A percentile compares a stretch with the other conserved stretches of the same genome.
Conservation (phyloP, 1,140 invertebrate genomes). For the Bombus balteatus region DNA sequence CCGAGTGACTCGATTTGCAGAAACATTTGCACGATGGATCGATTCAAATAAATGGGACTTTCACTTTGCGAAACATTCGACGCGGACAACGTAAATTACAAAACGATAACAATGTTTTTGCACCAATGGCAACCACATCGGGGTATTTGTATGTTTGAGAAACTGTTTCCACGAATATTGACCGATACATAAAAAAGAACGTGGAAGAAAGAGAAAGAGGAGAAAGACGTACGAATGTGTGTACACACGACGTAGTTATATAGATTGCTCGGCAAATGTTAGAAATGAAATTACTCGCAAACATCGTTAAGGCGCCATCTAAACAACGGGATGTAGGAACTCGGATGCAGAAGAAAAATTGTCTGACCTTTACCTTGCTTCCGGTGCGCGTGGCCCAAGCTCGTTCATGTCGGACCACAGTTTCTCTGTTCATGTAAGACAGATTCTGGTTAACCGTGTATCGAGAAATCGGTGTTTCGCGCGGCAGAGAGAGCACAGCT, state of each 20-base stretch:
- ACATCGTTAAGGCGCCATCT: background rate
- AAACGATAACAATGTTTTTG: conserved; percentile 9
- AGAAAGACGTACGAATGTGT: background rate
- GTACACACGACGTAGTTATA: background rate
- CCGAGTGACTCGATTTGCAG: background rate
- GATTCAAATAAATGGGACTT: conserved; percentile 16
- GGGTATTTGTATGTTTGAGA: background rate
- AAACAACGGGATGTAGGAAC: background rate
- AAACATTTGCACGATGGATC: conserved; percentile 13
- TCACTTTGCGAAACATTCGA: conserved; percentile 25
- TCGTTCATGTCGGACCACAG: background rate
- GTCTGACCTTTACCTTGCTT: conserved; percentile 30
- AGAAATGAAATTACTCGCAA: background rate
- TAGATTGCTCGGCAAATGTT: background rate
- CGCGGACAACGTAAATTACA: conserved; percentile 9
- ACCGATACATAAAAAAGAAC: background rate
- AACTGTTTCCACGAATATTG: conserved; percentile 7
- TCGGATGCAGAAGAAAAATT: conserved; percentile 4
- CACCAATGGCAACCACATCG: background rate
- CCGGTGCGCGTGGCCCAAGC: background rate
- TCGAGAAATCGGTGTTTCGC: conserved; percentile 23
- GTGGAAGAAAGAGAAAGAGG: background rate
- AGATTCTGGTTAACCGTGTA: conserved; percentile 39
- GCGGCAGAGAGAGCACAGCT: background rate
- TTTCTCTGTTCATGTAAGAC: conserved; percentile 40